Conservation (phyloP, 2,113 vertebrate genomes). For the Cochlearius cochlearius region DNA sequence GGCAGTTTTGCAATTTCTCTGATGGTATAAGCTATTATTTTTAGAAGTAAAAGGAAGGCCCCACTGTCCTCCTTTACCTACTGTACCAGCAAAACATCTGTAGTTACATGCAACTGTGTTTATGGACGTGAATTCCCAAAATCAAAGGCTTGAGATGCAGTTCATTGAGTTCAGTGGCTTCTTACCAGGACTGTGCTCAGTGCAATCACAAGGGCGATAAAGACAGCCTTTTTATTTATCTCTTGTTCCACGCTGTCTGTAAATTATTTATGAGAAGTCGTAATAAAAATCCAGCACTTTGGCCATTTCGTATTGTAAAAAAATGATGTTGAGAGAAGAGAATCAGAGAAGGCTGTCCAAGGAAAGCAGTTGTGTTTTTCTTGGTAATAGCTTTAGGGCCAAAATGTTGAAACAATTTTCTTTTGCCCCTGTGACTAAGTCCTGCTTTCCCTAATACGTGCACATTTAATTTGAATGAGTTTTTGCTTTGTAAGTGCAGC, state of each 20-base stretch:
- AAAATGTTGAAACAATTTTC: slow-evolving; percentile 13
- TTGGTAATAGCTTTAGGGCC: background rate
- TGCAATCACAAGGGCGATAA: background rate
- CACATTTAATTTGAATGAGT: background rate
- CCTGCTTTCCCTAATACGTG: background rate
- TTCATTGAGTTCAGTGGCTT: background rate
- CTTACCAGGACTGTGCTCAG: background rate
- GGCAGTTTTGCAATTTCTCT: background rate
- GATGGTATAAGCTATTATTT: background rate
- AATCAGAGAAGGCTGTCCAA: background rate
- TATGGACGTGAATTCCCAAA: background rate
- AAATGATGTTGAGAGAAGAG: background rate
- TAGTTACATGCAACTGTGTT: background rate
- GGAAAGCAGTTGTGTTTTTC: background rate
- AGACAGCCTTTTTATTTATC: background rate
- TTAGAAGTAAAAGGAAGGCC: background rate
- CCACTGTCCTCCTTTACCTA: background rate
- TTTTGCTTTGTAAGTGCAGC: background rate
- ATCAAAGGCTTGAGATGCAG: background rate
- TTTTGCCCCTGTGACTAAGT: background rate
- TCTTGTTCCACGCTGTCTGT: background rate
- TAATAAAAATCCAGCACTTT: background rate
- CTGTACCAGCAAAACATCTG: background rate
- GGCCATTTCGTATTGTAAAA: background rate
- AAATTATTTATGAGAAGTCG: slow-evolving; percentile 5